These are phyloP conservation scores for Nylanderia fulva DNA, from an alignment of 1,140 invertebrate genomes.

Conservation along the genomic window DNA sequence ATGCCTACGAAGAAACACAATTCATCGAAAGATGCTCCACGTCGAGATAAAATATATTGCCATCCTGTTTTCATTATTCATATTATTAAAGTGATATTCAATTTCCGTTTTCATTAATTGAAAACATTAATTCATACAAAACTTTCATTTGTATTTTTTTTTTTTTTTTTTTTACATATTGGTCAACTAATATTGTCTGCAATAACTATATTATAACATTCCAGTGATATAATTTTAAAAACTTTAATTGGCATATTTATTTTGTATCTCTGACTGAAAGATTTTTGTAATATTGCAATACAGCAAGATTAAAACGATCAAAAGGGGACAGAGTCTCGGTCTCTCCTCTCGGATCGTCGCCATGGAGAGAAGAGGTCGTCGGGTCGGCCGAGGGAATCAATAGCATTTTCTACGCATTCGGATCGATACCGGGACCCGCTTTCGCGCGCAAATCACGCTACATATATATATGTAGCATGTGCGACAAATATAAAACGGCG, in stretches of 20 bases:
- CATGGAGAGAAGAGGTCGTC: slow-evolving; percentile 67
- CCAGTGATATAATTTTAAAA: background rate
- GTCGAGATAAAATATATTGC: background rate
- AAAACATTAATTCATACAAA: background rate
- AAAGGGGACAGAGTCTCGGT: slow-evolving; percentile 7
- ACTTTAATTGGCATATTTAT: too few relatives aligned
- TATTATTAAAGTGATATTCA: background rate
- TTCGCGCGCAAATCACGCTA: slow-evolving; percentile 72
- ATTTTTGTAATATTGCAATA: background rate
- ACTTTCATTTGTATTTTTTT: background rate
- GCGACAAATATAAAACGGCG: background rate
- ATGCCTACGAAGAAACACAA: slow-evolving; percentile 46
- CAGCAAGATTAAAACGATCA: background rate
- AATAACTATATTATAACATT: background rate
- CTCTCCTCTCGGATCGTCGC: slow-evolving; percentile 62
- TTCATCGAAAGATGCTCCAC: slow-evolving; percentile 18
- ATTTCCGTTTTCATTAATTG: background rate
- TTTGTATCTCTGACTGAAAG: too few relatives aligned
- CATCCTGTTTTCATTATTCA: too few relatives aligned
- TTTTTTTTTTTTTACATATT: background rate
- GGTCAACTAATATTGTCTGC: background rate
- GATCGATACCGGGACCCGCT: slow-evolving; percentile 74
- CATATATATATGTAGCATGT: slow-evolving; percentile 14
- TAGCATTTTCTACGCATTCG: slow-evolving; percentile 80
- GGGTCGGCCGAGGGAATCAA: slow-evolving; percentile 76